Evolutionary conservation across 92 coral and sea anemone species (phyloP), one percentile per base, ranked within the genome.

Genomic region (Metridium senile): DNA sequence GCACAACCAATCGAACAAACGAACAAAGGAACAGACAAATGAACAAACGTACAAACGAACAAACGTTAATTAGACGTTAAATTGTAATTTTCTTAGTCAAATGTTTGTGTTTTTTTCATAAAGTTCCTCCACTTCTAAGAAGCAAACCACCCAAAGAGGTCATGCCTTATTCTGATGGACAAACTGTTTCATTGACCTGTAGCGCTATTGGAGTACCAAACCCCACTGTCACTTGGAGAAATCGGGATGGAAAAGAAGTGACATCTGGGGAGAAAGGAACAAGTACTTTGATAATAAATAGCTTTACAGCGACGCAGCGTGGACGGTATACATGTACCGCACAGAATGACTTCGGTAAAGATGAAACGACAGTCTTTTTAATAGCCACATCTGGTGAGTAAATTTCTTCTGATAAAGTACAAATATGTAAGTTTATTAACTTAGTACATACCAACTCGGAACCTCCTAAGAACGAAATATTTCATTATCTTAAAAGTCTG

Each of bases 291-390:
- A 58, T 26, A 18, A 74, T 74, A 27, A 20, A 7, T 31, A 10
- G 17, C 19, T 74, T 74, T 35, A 74, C 78, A 1, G 13, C 57
- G 1, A 20, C 39, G 25, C 52, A 74, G 25, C 78, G 78, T 74
- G 78, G 78, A 58, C 78, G 52, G 26, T 74, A 74, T 53, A 58
- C 57, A 17, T 74, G 78, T 27, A 25, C 25, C 2, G 78, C 78
- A 16, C 35, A 61, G 18, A 74, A 74, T 43, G 78, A 74, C 25
- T 74, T 74, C 33, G 78, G 78, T 20, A 47, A 35, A 52, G 47
- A 33, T 51, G 63, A 53, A 71, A 26, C 76, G 29, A 20, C 29
- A 47, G 76, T 71, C 26, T 71, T 47, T 26, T 34, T 71, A 7
- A 28, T 71, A 32, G 53, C n/a, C 33, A 71, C 23, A 7, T 71